These are phyloP conservation scores for Ctenomys sociabilis DNA, from an alignment of 2,113 vertebrate species.

Conservation along the genomic window DNA sequence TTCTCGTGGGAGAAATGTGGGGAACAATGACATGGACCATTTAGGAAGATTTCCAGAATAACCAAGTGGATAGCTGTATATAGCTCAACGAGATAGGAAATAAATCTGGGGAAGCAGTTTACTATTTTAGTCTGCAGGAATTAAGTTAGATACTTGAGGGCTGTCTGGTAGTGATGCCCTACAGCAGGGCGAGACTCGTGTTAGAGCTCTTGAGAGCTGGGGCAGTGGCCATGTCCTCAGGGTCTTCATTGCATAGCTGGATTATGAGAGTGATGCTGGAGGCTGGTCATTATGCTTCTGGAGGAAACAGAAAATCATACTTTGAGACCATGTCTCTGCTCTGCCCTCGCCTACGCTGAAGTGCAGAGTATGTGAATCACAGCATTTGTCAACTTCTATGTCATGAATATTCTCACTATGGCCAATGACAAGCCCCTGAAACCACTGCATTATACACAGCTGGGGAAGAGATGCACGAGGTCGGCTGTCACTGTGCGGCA, in stretches of 20 bases:
- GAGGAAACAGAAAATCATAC: background rate
- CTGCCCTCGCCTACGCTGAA: background rate
- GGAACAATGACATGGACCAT: background rate
- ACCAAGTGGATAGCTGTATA: background rate
- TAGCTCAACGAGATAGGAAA: background rate
- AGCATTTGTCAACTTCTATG: background rate
- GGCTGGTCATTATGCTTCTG: background rate
- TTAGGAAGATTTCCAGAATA: slow-evolving; percentile 16
- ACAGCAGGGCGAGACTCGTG: background rate
- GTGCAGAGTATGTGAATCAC: too few species aligned
- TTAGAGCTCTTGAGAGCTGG: background rate
- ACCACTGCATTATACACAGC: background rate
- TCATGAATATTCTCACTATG: background rate
- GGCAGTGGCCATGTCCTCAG: background rate
- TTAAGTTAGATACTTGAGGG: background rate
- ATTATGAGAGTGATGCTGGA: background rate
- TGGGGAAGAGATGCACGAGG: background rate
- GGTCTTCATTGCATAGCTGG: background rate
- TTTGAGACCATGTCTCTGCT: background rate
- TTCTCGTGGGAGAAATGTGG: background rate
- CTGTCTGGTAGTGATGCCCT: background rate
- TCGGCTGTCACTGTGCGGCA: background rate
- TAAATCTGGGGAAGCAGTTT: background rate
- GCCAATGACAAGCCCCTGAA: background rate
- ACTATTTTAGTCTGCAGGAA: background rate